phyloP scores from a whole-genome alignment of 2,797 vertebrate species.

The Yasuhikotakia modesta region DNA sequence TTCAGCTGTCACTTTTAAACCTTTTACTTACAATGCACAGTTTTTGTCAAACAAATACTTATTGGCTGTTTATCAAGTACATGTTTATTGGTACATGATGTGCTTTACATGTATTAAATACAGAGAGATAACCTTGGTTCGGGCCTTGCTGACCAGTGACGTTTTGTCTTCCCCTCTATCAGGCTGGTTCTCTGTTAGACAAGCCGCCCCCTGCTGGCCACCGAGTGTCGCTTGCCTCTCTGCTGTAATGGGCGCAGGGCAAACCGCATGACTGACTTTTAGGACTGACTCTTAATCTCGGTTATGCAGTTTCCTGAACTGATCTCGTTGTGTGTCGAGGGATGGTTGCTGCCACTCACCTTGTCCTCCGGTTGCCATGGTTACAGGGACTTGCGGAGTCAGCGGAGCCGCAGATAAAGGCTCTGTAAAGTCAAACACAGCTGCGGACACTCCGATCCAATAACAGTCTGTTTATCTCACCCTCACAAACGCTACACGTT shows the following conservation, averaged over 20 bases:
- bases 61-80: too few species aligned
- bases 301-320: background rate
- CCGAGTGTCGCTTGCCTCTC: slow-evolving; percentile 38
- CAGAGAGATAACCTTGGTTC: slow-evolving; percentile 67
- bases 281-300: background rate
- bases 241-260: slow-evolving; percentile 13
- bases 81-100: too few species aligned
- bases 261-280: background rate
- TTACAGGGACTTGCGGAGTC: slow-evolving; percentile 50
- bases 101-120: background rate
- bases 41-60: too few species aligned
- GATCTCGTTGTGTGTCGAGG: slow-evolving; percentile 29
- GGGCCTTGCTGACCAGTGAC: slow-evolving; percentile 49
- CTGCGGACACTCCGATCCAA: background rate
- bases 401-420: slow-evolving; percentile 52
- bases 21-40: background rate
- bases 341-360: slow-evolving; percentile 66
- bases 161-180: slow-evolving; percentile 63
- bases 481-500: background rate
- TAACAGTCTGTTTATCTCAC: slow-evolving; percentile 18
- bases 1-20: background rate
- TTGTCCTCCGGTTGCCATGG: slow-evolving; percentile 63
- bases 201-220: slow-evolving; percentile 16
- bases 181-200: slow-evolving; percentile 54
- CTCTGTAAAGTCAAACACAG: slow-evolving; percentile 61